phyloP scores from a whole-genome alignment of 2,888 invertebrate species.

The Dynastes hyllus region DNA sequence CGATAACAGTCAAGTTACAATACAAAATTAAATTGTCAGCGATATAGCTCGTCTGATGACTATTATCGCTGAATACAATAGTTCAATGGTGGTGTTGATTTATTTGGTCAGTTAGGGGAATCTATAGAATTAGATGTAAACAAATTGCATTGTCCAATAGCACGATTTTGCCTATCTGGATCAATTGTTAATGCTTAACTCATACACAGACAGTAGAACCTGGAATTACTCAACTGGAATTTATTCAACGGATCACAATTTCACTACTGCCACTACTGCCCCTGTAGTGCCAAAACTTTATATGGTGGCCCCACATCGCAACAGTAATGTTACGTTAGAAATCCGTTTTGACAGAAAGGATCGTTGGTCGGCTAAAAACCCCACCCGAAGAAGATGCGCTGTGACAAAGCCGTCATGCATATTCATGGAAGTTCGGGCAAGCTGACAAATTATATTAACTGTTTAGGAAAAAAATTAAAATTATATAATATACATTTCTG shows the following conservation, averaged over 20 bases:
- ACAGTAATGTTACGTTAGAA: background rate
- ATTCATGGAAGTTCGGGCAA: background rate
- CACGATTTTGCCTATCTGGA: too few relatives aligned
- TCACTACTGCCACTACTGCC: background rate
- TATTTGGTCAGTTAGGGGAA: too few relatives aligned
- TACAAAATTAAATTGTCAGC: constrained; percentile 13
- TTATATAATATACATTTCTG: too few relatives aligned
- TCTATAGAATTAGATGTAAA: too few relatives aligned
- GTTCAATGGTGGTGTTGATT: background rate
- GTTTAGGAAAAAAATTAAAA: too few relatives aligned
- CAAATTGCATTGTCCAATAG: too few relatives aligned
- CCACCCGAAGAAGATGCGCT: constrained; percentile 2
- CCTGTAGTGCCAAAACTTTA: background rate
- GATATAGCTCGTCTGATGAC: constrained; percentile 16
- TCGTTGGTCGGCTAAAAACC: background rate
- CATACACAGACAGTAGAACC: background rate
- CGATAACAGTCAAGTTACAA: background rate
- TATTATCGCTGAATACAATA: background rate
- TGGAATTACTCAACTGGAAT: too few relatives aligned
- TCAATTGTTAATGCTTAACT: too few relatives aligned
- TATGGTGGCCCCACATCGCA: background rate
- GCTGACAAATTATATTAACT: too few relatives aligned
- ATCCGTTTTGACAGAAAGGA: constrained; percentile 9
- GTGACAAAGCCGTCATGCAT: constrained; percentile 16
- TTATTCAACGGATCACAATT: too few relatives aligned